Evolutionary conservation across 2,888 invertebrate genomes (phyloP).

Genomic region (Chymomyza amoena): DNA sequence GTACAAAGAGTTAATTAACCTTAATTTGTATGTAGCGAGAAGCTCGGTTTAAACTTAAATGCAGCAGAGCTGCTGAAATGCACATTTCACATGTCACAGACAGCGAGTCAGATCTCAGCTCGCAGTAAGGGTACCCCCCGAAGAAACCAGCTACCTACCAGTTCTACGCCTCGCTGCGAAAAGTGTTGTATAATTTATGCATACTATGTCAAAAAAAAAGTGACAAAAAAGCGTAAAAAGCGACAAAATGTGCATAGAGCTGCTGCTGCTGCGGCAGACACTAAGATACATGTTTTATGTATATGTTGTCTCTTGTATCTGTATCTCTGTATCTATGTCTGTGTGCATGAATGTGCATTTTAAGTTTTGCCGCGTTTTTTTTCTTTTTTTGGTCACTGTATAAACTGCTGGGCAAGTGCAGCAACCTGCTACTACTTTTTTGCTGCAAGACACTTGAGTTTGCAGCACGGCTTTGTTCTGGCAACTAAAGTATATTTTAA

Average conservation of each 20-base stretch:
- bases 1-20: conserved; percentile 62
- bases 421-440: conserved; percentile 4
- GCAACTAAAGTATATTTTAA: neutral
- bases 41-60: neutral
- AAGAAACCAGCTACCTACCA: neutral
- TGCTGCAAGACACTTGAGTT: neutral
- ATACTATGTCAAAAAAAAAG: conserved; percentile 65
- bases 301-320: conserved; percentile 35
- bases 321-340: conserved; percentile 11
- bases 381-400: conserved; percentile 9
- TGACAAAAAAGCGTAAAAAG: conserved; percentile 30
- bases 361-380: conserved; percentile 2
- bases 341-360: neutral
- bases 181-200: conserved; percentile 66
- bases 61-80: conserved; percentile 31
- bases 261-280: conserved; percentile 65
- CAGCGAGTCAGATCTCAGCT: conserved; percentile 1
- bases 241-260: conserved; percentile 23
- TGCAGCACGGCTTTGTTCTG: neutral
- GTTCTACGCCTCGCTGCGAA: conserved; percentile 36
- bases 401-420: neutral
- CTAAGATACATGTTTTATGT: conserved; percentile 67
- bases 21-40: conserved; percentile 45
- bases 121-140: neutral
- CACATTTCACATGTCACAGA: conserved; percentile 50